phyloP scores from a whole-genome alignment of 2,888 invertebrate species.

The Horisme vitalbata region DNA sequence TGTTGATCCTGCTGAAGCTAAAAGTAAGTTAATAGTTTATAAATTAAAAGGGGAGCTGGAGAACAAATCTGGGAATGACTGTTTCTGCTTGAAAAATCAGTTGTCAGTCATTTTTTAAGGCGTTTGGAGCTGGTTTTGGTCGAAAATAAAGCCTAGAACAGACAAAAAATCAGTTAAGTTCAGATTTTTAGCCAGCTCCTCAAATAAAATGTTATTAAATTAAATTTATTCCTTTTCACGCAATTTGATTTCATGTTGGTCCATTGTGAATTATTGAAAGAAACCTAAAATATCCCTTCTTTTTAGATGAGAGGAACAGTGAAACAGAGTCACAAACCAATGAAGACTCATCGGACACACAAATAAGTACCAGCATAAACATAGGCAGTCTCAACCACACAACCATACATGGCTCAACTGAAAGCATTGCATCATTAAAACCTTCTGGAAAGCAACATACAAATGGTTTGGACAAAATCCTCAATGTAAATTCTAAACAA shows the following conservation, averaged over 20 bases:
- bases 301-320: constrained; percentile 90
- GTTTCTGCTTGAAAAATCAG: too few relatives aligned
- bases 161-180: too few relatives aligned
- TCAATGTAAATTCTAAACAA: constrained; percentile 65
- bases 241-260: too few relatives aligned
- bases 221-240: too few relatives aligned
- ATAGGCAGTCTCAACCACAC: constrained; percentile 74
- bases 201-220: too few relatives aligned
- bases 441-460: constrained; percentile 78
- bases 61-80: too few relatives aligned
- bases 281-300: constrained; percentile 9
- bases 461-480: constrained; percentile 72
- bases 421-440: constrained; percentile 71
- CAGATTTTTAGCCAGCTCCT: too few relatives aligned
- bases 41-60: too few relatives aligned
- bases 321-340: constrained; percentile 94
- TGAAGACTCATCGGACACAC: constrained; percentile 88
- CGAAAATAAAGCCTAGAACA: too few relatives aligned
- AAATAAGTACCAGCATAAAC: constrained; percentile 78
- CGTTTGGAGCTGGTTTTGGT: too few relatives aligned
- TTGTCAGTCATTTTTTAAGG: too few relatives aligned
- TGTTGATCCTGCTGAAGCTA: constrained; percentile 89
- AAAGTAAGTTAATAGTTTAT: constrained; percentile 92
- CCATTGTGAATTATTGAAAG: too few relatives aligned
- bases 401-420: constrained; percentile 76